phyloP scores from a whole-genome alignment of 2,888 invertebrate species.

The Aleiodes testaceus region DNA sequence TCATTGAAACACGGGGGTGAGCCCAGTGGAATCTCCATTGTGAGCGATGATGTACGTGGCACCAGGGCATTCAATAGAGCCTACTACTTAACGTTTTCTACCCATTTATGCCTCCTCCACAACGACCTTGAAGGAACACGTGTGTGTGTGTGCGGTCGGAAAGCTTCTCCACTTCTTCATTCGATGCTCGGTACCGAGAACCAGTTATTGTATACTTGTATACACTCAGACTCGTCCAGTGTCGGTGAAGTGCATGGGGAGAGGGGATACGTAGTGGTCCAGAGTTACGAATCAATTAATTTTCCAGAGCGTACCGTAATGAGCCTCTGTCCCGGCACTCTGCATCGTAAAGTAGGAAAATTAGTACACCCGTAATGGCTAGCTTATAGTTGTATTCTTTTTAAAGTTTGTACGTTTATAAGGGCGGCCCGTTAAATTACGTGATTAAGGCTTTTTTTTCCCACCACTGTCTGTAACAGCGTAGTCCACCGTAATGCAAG shows the following conservation, averaged over 20 bases:
- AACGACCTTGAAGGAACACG: slow-evolving; percentile 14
- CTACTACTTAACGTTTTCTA: slow-evolving; percentile 22
- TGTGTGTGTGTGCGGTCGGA: slow-evolving; percentile 4
- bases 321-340: slow-evolving; percentile 33
- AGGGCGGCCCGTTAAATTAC: slow-evolving; percentile 34
- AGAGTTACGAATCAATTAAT: slow-evolving; percentile 45
- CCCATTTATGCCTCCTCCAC: slow-evolving; percentile 18
- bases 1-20: slow-evolving; percentile 11
- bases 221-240: slow-evolving; percentile 4
- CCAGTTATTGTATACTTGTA: slow-evolving; percentile 38
- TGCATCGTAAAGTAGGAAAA: slow-evolving; percentile 41
- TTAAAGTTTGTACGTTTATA: slow-evolving; percentile 25
- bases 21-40: slow-evolving; percentile 50
- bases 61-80: slow-evolving; percentile 43
- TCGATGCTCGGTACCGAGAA: slow-evolving; percentile 16
- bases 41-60: slow-evolving; percentile 45
- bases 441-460: slow-evolving; percentile 16
- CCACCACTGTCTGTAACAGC: background rate
- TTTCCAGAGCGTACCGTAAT: slow-evolving; percentile 38
- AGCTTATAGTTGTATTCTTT: slow-evolving; percentile 34
- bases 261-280: background rate
- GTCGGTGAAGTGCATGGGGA: too few species aligned
- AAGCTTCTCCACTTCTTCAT: slow-evolving; percentile 15
- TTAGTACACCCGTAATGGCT: slow-evolving; percentile 35
- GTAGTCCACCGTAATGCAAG: background rate